Base-by-base conservation (phyloP, 2,113 vertebrate species). In the Centropus bengalensis region DNA sequence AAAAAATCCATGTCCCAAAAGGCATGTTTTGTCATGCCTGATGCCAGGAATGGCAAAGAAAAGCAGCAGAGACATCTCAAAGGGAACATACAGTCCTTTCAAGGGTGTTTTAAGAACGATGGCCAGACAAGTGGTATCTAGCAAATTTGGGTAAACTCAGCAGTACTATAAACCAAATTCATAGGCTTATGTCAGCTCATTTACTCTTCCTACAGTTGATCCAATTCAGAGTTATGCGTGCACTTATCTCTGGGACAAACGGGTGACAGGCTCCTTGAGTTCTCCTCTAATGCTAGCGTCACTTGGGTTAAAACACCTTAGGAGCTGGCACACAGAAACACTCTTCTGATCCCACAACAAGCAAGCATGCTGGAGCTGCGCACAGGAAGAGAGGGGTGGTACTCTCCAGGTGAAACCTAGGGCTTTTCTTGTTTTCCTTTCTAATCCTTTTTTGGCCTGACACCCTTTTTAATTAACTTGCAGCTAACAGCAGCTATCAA, bases 331-430 rank as follows among this genome's bases (percentile, higher is more conserved):
- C 14, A 47, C 2, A 1, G 76, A 93, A 78, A 63, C 27, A 36
- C 5, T 54, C 55, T 36, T 24, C 81, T 44, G 28, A 70, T 10
- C 15, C 56, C 36, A n/a, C 7, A 54, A n/a, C 33, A 33, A 38
- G 45, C 32, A 52, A 56, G 54, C 1, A 2, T 6, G 28, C 30
- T 51, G 60, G 20, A 66, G 24, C 17, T 2, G 4, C 26, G 36
- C 6, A 9, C 1, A 47, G 9, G 51, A 6, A 36, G 32, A 14
- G 0, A 26, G 23, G 47, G 40, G 14, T 38, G 3, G 0, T 3
- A 47, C 44, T 66, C 28, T 22, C 38, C 1, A 1, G 5, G 9
- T 66, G 33, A 42, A 71, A 73, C 33, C 22, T 33, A 23, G 32
- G 59, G 21, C 8, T 86, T 63, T 62, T 63, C 32, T 32, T 42